Conservation (phyloP, 2,113 vertebrate genomes). For the Falcunculus frontatus region DNA sequence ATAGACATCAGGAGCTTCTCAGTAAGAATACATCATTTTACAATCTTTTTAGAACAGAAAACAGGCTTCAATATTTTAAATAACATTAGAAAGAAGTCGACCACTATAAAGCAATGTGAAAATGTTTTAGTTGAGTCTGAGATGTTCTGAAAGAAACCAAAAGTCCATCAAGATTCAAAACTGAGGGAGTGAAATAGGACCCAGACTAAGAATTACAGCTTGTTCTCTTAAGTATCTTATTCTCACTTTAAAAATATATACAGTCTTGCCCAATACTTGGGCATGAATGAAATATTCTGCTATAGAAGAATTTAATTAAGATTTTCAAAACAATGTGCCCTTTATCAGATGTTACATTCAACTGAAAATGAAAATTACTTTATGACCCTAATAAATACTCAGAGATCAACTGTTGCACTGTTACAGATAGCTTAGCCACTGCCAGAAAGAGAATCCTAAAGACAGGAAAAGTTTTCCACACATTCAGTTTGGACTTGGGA, state of each 20-base stretch:
- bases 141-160: conserved; percentile 10
- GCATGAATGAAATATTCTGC: background rate
- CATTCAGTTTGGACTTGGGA: background rate
- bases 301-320: background rate
- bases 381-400: conserved; percentile 23
- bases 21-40: background rate
- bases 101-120: background rate
- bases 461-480: background rate
- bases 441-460: background rate
- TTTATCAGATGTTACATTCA: conserved; percentile 20
- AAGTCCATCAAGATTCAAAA: background rate
- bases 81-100: background rate
- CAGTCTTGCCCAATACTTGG: background rate
- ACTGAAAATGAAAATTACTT: conserved; percentile 49
- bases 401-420: background rate
- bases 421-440: background rate
- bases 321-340: conserved; percentile 11
- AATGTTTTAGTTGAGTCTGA: background rate
- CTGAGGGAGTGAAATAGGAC: background rate
- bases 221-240: background rate
- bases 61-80: background rate
- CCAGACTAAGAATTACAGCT: background rate
- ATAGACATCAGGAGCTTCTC: background rate
- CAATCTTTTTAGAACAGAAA: background rate
- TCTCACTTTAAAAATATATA: background rate